phyloP scores from a whole-genome alignment of 2,113 vertebrate genomes.

The Megalops atlanticus region DNA sequence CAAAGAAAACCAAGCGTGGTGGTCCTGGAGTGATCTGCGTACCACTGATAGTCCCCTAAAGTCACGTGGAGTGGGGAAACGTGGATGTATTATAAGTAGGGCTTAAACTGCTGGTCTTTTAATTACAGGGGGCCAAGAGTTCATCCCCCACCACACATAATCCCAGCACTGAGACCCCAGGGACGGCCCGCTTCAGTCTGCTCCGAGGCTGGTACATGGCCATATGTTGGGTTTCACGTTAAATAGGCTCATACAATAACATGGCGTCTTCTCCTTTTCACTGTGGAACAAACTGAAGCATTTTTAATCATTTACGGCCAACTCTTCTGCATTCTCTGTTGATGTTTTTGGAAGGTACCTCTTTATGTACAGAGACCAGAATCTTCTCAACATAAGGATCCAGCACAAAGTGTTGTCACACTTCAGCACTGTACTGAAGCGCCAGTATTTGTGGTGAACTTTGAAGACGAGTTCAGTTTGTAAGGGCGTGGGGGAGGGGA shows the following conservation, averaged over 20 bases:
- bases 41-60: constrained; percentile 61
- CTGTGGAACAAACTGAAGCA: constrained; percentile 63
- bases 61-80: constrained; percentile 65
- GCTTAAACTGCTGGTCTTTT: constrained; percentile 72
- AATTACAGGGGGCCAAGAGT: constrained; percentile 75
- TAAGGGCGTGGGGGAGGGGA: background rate
- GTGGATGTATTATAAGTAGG: constrained; percentile 79
- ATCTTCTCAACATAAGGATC: constrained; percentile 65
- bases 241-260: constrained; percentile 70
- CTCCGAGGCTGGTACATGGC: constrained; percentile 77
- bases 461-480: background rate
- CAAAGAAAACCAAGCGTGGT: constrained; percentile 54
- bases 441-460: constrained; percentile 8
- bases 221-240: constrained; percentile 75
- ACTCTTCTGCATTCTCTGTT: constrained; percentile 46
- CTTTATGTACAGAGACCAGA: constrained; percentile 66
- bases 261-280: constrained; percentile 56
- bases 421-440: constrained; percentile 30
- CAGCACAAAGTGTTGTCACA: constrained; percentile 56
- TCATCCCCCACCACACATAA: constrained; percentile 75
- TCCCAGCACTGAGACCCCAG: constrained; percentile 65
- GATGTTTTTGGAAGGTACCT: no score
- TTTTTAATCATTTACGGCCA: constrained; percentile 52
- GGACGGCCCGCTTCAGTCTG: constrained; percentile 60
- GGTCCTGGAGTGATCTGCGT: constrained; percentile 58